Evolutionary conservation across 2,113 vertebrate species (phyloP).

Genomic region (Mesitornis unicolor): DNA sequence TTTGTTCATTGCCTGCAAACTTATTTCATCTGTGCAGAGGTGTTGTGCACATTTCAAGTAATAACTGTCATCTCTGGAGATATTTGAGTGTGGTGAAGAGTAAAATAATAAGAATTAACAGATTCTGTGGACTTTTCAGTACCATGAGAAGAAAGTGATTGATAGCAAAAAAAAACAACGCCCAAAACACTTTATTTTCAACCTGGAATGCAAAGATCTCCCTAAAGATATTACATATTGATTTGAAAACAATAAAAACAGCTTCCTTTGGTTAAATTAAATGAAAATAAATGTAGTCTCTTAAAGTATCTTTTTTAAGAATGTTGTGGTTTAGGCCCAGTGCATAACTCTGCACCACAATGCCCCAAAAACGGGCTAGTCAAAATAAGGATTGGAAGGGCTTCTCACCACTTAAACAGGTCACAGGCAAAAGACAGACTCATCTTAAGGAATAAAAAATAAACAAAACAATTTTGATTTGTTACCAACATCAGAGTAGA

Average conservation of each 20-base stretch:
- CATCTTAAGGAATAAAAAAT: too few relatives aligned
- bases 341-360: too few relatives aligned
- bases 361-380: too few relatives aligned
- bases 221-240: not conserved
- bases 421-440: too few relatives aligned
- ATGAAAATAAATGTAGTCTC: not conserved
- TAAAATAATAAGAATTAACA: conserved; percentile 34
- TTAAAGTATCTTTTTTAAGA: not conserved
- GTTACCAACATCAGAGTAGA: too few relatives aligned
- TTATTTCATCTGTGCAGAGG: not conserved
- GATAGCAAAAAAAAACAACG: not conserved
- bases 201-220: not conserved
- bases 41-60: not conserved
- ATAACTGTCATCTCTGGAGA: conserved; percentile 6
- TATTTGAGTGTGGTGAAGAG: not conserved
- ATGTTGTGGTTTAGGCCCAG: too few relatives aligned
- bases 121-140: conserved; percentile 17
- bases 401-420: too few relatives aligned
- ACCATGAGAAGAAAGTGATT: not conserved
- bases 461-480: too few relatives aligned
- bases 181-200: not conserved
- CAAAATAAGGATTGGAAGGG: too few relatives aligned
- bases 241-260: not conserved
- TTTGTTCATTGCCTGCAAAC: conserved; percentile 6
- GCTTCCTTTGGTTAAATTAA: not conserved